Base-by-base conservation (phyloP, 1,140 invertebrate genomes). In the Aphelenchoides avenae region DNA sequence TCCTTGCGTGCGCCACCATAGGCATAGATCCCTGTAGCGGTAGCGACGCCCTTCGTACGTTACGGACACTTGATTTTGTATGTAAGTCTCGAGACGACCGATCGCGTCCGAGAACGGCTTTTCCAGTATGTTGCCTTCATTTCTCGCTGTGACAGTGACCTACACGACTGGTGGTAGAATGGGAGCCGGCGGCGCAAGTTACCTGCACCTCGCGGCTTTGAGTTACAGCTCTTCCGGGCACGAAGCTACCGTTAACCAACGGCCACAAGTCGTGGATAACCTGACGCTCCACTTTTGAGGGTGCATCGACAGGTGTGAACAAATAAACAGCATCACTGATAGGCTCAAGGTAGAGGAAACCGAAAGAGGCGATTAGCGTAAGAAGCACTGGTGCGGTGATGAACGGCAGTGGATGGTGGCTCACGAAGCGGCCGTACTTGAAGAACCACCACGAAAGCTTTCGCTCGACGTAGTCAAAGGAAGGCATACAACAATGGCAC, bases 181-280 rank as follows among this genome's bases (percentile, higher is more conserved):
- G 11, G 18, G 34, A 11, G 18, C 34, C n/a, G n/a, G n/a, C n/a
- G n/a, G n/a, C n/a, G n/a, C n/a, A n/a, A n/a, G n/a, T 24, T 34
- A 73, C 71, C 59, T 73, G 71, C 24, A 66, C 61, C 63, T 77
- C 73, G 29, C 73, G 33, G 33, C 59, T 70, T 36, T 77, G 75
- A 4, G 73, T 75, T 9, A 75, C 73, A 9, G 75, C 57, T 36
- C 75, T 37, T 13, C 73, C 73, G 20, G 73, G 73, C 34, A 75
- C 68, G 48, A 70, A 75, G 33, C 31, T 64, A 27, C 64, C 63
- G 48, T 75, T 71, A 15, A 51, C 41, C 4, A 75, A 41, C 24
- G 73, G 75, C 73, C 73, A 75, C 13, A 65, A 37, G 24, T 75
- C 73, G 43, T 75, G 73, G 27, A 75, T 71, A 13, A 61, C 52